These are phyloP conservation scores for Bambusicola thoracicus DNA, from an alignment of 2,113 vertebrate genomes.

Conservation along the genomic window DNA sequence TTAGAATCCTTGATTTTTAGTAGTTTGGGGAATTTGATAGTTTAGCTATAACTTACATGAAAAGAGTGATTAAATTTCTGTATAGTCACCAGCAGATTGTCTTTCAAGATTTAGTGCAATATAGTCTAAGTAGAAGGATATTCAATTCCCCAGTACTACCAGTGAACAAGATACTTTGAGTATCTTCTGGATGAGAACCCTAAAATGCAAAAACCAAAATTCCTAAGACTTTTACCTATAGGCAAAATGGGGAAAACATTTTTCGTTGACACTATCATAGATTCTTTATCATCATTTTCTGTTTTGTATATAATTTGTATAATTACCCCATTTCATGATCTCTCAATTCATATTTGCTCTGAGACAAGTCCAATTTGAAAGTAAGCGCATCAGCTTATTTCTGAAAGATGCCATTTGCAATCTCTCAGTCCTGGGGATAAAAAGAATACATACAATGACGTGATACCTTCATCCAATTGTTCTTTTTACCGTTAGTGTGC, in stretches of 20 bases:
- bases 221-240: not conserved
- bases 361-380: not conserved
- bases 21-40: not conserved
- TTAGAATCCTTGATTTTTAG: not conserved
- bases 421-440: not conserved
- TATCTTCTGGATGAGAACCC: not conserved
- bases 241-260: not conserved
- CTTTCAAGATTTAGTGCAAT: not conserved
- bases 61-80: not conserved
- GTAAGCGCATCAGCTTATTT: not conserved
- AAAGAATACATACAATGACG: rapidly evolving
- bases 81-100: not conserved
- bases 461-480: not conserved
- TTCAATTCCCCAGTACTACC: not conserved
- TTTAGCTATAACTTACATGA: not conserved
- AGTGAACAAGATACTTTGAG: not conserved
- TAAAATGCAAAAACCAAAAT: not conserved
- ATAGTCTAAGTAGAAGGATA: not conserved
- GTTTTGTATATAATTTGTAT: not conserved
- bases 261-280: not conserved
- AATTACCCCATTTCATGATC: not conserved
- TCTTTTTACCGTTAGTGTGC: not conserved
- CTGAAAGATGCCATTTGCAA: not conserved
- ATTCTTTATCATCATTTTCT: rapidly evolving
- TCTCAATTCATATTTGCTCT: not conserved